Percentiles rank a stretch among this genome's conserved stretches.
phyloP scores from a whole-genome alignment of 2,113 vertebrate species.

The Fregetta grallaria region DNA sequence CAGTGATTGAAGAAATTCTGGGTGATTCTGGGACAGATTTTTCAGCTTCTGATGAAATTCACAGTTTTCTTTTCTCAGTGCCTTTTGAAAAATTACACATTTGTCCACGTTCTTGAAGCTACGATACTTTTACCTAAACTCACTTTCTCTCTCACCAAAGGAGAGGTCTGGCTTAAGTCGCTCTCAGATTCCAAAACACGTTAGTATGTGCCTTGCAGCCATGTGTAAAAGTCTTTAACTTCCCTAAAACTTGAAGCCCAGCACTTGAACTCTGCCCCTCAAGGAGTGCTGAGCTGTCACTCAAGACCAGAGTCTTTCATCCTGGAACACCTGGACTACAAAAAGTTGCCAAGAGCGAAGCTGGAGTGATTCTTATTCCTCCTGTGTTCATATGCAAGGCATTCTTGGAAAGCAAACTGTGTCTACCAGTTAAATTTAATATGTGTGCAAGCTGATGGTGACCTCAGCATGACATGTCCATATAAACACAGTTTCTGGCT shows the following conservation, averaged over 20 bases:
- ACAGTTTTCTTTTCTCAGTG: not conserved
- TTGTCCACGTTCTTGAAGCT: not conserved
- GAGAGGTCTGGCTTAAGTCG: not conserved
- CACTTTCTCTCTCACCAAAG: not conserved
- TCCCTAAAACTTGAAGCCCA: not conserved
- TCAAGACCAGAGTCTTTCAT: not conserved
- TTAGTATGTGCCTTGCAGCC: not conserved
- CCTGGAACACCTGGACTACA: not conserved
- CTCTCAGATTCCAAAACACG: not conserved
- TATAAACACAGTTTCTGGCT: not conserved
- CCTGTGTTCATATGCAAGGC: not conserved
- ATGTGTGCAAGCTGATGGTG: not conserved
- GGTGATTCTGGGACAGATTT: not conserved
- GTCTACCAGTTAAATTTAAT: not conserved
- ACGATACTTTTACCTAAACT: not conserved
- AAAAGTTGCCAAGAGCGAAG: not conserved
- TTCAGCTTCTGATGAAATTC: not conserved
- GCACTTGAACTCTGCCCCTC: not conserved
- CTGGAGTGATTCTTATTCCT: not conserved
- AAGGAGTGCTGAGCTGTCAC: not conserved
- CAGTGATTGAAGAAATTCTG: not conserved
- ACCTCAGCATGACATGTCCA: not conserved
- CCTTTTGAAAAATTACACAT: not conserved
- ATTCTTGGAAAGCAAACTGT: not conserved
- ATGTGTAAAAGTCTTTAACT: not conserved